Base-by-base conservation (phyloP, 2,888 invertebrate species). In the Apomyelois bistriatella region DNA sequence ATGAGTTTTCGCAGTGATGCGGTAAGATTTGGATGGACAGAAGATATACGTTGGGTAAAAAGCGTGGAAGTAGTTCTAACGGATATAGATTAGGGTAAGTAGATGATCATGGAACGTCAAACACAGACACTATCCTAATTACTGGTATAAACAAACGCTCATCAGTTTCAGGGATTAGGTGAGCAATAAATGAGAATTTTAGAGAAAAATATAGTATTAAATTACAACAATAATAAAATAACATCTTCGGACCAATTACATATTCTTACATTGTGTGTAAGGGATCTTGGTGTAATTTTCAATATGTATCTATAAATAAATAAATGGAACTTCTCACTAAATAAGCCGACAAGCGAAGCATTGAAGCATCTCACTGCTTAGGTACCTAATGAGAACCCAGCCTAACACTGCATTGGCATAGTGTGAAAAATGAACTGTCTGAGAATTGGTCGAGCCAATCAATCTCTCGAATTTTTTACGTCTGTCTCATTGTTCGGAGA, bases 1-100 rank as follows among this genome's bases (percentile, higher is more conserved):
- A 54, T 60, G 50, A 47, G 52, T 52, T 54, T 60, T 64, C 58
- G 58, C 61, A 59, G 61, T 64, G 63, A 61, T 58, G 57, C 58
- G 59, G 57, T 63, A 58, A 58, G 54, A 55, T 60, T 57, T 57
- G 58, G 58, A 57, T 58, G 37, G 49, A 28, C 28, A 48, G 37
- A 59, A 69, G 64, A 68, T 65, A 63, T 65, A 67, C 69, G 67
- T 64, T 56, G 59, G 66, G 68, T 66, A 67, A 68, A 70, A 68
- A 72, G 66, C 72, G 69, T 69, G 68, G 64, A 70, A 70, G 67
- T 57, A 62, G 66, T 61, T 58, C 59, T 57, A 55, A 41, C 59
- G 53, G 58, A 58, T 61, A 58, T 46, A 55, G 60, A 64, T 61
- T 65, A 64, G 58, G 54, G 57, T 54, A 57, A 57, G 57, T 56